Percentiles rank a stretch among this genome's conserved stretches.
Evolutionary conservation across 2,888 invertebrate genomes (phyloP).

Genomic region (Netelia inedita): DNA sequence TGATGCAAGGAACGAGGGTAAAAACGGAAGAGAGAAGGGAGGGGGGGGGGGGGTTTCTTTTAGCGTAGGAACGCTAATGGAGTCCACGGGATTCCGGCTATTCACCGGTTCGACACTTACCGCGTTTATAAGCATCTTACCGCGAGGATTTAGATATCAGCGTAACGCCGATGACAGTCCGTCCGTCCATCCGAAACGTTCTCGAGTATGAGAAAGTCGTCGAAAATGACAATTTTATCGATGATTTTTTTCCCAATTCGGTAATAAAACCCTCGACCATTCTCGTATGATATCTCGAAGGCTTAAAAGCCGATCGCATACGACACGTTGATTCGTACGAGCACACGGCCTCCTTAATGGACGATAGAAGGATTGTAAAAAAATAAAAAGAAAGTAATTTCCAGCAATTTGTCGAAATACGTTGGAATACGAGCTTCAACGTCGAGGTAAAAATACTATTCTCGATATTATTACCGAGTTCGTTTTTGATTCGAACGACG

Average conservation of each 20-base stretch:
- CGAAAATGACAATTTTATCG: conserved; percentile 17
- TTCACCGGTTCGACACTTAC: conserved; percentile 59
- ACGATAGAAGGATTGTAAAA: no score
- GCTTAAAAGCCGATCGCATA: conserved; percentile 1
- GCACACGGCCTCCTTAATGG: no score
- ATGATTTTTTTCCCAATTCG: conserved; percentile 7
- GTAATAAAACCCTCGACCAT: conserved; percentile 39
- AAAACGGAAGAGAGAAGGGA: background rate
- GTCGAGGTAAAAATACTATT: no score
- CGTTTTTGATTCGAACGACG: no score
- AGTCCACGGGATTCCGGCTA: conserved; percentile 49
- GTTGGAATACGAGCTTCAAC: no score
- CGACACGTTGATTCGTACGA: conserved; percentile 2
- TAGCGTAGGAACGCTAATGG: conserved; percentile 62
- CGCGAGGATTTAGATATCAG: conserved; percentile 60
- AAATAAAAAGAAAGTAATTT: no score
- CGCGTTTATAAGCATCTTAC: conserved; percentile 47
- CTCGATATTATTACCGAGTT: no score
- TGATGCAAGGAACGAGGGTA: conserved; percentile 32
- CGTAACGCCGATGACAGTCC: conserved; percentile 14
- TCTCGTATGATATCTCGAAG: background rate
- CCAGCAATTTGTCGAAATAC: no score
- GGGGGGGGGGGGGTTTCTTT: conserved; percentile 16
- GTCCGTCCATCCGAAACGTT: background rate
- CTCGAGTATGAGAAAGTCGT: conserved; percentile 1